Base-by-base conservation (phyloP, 1,140 invertebrate genomes). In the Maconellicoccus hirsutus region DNA sequence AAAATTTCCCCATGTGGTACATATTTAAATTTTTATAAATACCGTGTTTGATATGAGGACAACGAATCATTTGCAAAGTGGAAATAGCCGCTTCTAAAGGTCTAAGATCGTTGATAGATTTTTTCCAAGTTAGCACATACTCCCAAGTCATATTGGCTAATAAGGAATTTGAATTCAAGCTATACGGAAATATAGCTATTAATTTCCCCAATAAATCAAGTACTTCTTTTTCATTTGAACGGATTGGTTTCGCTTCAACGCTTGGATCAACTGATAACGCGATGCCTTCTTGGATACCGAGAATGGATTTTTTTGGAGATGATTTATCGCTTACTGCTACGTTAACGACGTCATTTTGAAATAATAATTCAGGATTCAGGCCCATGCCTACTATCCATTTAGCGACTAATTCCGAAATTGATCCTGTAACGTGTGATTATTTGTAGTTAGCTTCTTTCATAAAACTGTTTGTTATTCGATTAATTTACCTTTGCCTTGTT, bases 91-190 rank as follows among this genome's bases (percentile, higher is more conserved):
- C 84, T 73, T 85, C 79, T 1, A 93, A 80, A 74, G 84, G 80
- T 19, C 84, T 79, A n/a, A 89, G 81, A 70, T 84, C 82, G 66
- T 87, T 83, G 72, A 89, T 84, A 74, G 89, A 85, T 79, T 89
- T 91, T 78, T 89, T 89, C 93, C 93, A 96, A 70, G 84, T 83
- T 73, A 90, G 84, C 71, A 90, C 85, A 80, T 91, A 93, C 78
- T 96, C 92, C 94, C 93, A 96, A 75, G 86, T 87, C 82, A 94
- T 87, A 79, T 95, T 93, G 12, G 88, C 85, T 38, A 95, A 79
- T 27, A 96, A 78, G 33, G 89, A 85, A 75, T 89, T 87, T 29
- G 87, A 85, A 25, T 88, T 86, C 38, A 95, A 82, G 79, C 92
- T 95, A 71, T 92, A 87, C 0, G 93, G 93, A 78, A 96, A 95